Conservation (phyloP, 2,113 vertebrate species). For the Panthera leo region DNA sequence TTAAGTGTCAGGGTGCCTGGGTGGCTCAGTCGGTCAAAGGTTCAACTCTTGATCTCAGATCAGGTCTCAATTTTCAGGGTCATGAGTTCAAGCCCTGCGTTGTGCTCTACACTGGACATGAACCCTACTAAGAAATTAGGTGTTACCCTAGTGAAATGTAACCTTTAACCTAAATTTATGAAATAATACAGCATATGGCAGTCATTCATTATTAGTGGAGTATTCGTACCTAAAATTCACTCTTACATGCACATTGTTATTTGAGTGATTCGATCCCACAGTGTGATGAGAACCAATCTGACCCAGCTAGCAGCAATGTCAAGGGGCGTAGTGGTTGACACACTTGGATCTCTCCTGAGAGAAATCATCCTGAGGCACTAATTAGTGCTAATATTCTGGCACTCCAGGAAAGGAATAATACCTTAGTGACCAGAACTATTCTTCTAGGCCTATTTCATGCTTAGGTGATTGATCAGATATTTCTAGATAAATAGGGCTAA, state of each 20-base stretch:
- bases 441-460: background rate
- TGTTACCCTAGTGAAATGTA: background rate
- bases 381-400: background rate
- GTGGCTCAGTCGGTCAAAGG: too few relatives aligned
- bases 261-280: background rate
- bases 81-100: too few relatives aligned
- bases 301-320: background rate
- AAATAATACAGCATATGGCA: background rate
- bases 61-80: too few relatives aligned
- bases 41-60: too few relatives aligned
- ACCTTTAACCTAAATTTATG: background rate
- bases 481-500: background rate
- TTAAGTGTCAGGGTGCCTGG: background rate
- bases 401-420: too few relatives aligned
- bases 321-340: background rate
- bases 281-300: background rate
- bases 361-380: background rate
- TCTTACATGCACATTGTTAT: slow-evolving; percentile 8
- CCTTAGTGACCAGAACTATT: too few relatives aligned
- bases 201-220: background rate
- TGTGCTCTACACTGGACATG: too few relatives aligned
- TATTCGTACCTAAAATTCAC: background rate
- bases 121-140: background rate
- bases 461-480: background rate
- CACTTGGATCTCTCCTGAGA: background rate